Evolutionary conservation across 2,113 vertebrate genomes (phyloP).

Genomic region (Pipa parva): DNA sequence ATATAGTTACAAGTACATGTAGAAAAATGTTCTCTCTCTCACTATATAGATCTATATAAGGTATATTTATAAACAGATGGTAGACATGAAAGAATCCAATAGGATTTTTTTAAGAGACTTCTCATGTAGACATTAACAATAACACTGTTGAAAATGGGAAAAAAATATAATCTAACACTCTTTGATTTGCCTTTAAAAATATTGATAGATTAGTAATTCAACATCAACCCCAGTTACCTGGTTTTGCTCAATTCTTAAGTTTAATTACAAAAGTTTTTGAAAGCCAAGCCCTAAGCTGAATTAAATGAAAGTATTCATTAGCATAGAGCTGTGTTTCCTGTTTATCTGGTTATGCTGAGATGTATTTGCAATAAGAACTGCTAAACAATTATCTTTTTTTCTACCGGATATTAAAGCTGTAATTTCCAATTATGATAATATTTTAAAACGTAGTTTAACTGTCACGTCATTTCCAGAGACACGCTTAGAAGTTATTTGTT

Average conservation of each 20-base stretch:
- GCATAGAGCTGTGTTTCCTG: background rate
- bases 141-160: too few species aligned
- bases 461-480: background rate
- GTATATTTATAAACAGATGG: too few species aligned
- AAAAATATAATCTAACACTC: too few species aligned
- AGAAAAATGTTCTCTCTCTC: too few species aligned
- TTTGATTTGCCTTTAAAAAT: background rate
- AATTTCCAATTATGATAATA: background rate
- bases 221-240: background rate
- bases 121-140: too few species aligned
- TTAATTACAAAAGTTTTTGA: background rate
- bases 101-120: too few species aligned
- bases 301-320: slow-evolving; percentile 12
- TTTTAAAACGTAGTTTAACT: background rate
- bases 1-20: too few species aligned
- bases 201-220: background rate
- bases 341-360: slow-evolving; percentile 3
- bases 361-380: background rate
- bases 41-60: too few species aligned
- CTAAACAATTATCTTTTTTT: background rate
- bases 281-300: background rate
- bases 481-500: background rate
- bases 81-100: too few species aligned
- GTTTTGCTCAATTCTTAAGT: background rate
- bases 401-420: slow-evolving; percentile 2